Evolutionary conservation across 1,140 invertebrate species (phyloP).

Genomic region (Apis florea): DNA sequence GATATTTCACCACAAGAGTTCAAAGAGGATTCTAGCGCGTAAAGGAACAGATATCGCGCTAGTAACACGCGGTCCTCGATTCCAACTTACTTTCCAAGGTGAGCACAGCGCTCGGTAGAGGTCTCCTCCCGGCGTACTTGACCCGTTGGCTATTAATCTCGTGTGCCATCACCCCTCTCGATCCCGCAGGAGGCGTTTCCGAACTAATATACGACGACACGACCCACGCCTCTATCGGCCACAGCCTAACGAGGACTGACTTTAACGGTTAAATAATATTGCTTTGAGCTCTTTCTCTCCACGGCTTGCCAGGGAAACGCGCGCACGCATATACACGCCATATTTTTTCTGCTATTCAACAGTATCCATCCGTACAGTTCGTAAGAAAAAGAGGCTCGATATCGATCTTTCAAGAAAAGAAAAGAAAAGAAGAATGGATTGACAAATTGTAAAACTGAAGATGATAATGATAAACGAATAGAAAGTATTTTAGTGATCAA

Average conservation of each 20-base stretch:
- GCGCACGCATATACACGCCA: not conserved
- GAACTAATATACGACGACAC: constrained; percentile 75
- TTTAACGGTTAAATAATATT: constrained; percentile 77
- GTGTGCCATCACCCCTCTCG: constrained; percentile 64
- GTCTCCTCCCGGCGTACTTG: constrained; percentile 56
- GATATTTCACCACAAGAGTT: too few relatives aligned
- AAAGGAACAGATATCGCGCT: too few relatives aligned
- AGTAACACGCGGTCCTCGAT: constrained; percentile 31
- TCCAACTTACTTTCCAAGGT: constrained; percentile 44
- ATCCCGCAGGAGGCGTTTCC: constrained; percentile 69
- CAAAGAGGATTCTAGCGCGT: too few relatives aligned
- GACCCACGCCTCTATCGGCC: constrained; percentile 74
- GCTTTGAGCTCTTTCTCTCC: constrained; percentile 55
- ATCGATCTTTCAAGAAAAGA: too few relatives aligned
- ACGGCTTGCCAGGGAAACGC: not conserved
- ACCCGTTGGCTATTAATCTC: constrained; percentile 69
- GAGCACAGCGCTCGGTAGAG: constrained; percentile 43
- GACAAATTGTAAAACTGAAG: too few relatives aligned
- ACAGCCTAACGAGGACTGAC: constrained; percentile 73
- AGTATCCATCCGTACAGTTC: too few relatives aligned
- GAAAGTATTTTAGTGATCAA: too few relatives aligned
- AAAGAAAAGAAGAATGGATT: too few relatives aligned
- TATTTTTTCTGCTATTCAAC: too few relatives aligned
- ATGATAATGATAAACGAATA: too few relatives aligned
- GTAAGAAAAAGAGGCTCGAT: too few relatives aligned